A percentile compares a stretch with the other conserved stretches of the same genome.
phyloP scores from a whole-genome alignment of 2,888 invertebrate species.

The Agonopterix alstromeriana region DNA sequence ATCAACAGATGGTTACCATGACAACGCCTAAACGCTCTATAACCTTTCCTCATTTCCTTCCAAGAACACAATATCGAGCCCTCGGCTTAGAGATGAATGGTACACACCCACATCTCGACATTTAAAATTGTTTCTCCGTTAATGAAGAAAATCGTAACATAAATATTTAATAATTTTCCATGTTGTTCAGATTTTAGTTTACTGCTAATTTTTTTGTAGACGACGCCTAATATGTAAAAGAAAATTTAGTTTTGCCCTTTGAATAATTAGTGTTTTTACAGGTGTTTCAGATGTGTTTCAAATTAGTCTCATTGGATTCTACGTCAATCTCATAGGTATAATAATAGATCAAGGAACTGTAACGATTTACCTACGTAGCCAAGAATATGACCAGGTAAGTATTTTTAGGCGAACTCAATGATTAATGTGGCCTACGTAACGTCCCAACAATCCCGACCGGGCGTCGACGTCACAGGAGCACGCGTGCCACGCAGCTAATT shows the following conservation, averaged over 20 bases:
- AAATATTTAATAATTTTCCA: neutral
- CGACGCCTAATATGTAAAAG: no score
- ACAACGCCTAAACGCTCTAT: slow-evolving; percentile 34
- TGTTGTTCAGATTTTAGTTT: neutral
- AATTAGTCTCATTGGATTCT: no score
- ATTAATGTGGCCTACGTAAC: slow-evolving; percentile 62
- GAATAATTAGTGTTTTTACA: no score
- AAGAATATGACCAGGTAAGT: slow-evolving; percentile 43
- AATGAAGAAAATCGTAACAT: neutral
- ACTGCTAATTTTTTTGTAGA: no score
- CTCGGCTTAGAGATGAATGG: no score
- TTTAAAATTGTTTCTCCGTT: neutral
- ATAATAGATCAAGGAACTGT: slow-evolving; percentile 22
- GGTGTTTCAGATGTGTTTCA: no score
- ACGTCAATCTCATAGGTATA: no score
- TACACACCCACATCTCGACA: slow-evolving; percentile 8
- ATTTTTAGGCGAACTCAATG: slow-evolving; percentile 55
- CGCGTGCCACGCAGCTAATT: slow-evolving; percentile 63
- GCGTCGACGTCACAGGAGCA: slow-evolving; percentile 62
- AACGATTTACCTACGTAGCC: slow-evolving; percentile 35
- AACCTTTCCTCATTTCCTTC: slow-evolving; percentile 41
- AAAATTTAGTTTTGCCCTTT: no score
- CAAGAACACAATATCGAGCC: no score
- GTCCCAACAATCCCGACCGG: slow-evolving; percentile 48
- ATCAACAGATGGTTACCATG: slow-evolving; percentile 58